These are phyloP conservation scores for Tuta absoluta DNA, from an alignment of 2,888 invertebrate genomes.

Conservation along the genomic window DNA sequence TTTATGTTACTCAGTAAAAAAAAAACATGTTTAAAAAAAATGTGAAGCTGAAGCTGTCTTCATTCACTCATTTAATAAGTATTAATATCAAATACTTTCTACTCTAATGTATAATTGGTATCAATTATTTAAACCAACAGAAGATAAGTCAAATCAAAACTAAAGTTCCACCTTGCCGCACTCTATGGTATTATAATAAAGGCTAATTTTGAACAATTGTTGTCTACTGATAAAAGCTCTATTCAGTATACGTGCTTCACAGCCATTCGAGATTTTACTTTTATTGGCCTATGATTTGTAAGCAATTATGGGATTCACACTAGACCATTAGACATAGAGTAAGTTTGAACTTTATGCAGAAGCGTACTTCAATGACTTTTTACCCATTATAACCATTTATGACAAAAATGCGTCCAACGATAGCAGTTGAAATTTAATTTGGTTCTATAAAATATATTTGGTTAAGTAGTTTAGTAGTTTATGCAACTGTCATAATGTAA, in stretches of 20 bases:
- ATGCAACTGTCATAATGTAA: too few species aligned
- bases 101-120: slow-evolving; percentile 4
- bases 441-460: too few species aligned
- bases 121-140: slow-evolving; percentile 15
- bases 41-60: too few species aligned
- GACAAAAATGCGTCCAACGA: too few species aligned
- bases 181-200: slow-evolving; percentile 14
- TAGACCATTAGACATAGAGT: slow-evolving; percentile 23
- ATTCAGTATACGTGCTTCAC: slow-evolving; percentile 25
- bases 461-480: too few species aligned
- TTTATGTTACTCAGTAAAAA: too few species aligned
- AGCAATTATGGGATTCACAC: slow-evolving; percentile 33
- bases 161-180: background rate
- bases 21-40: too few species aligned
- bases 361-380: background rate
- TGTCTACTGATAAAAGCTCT: background rate
- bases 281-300: slow-evolving; percentile 31
- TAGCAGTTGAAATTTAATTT: too few species aligned
- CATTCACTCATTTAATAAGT: background rate
- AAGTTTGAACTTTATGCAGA: background rate
- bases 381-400: too few species aligned
- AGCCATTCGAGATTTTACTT: slow-evolving; percentile 29
- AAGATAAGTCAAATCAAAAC: background rate
- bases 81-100: slow-evolving; percentile 10
- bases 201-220: background rate